These are phyloP conservation scores for Crypturellus tataupa DNA, from an alignment of 2,797 vertebrate species.

Conservation along the genomic window DNA sequence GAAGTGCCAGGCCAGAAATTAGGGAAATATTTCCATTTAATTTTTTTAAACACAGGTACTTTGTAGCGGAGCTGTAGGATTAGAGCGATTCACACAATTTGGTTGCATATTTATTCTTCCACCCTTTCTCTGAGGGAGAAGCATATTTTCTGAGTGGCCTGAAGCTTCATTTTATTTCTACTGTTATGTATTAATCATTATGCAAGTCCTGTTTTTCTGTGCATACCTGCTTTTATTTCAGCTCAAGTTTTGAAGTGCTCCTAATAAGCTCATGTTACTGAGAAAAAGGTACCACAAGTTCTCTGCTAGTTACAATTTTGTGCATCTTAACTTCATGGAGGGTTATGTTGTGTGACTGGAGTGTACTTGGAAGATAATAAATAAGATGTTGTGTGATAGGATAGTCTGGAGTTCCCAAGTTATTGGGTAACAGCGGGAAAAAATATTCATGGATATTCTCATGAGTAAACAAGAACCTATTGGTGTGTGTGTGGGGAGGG, in stretches of 20 bases:
- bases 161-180: no score
- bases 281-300: not conserved
- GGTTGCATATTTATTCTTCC: not conserved
- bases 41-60: no score
- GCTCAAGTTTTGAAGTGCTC: not conserved
- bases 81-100: not conserved
- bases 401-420: not conserved
- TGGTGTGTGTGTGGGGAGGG: not conserved
- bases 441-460: not conserved
- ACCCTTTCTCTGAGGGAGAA: not conserved
- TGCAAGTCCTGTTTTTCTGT: not conserved
- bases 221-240: not conserved
- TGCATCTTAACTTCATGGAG: not conserved
- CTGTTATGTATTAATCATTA: not conserved
- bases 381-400: not conserved
- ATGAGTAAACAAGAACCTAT: not conserved
- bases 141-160: not conserved
- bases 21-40: no score
- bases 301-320: not conserved
- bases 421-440: not conserved
- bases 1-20: no score
- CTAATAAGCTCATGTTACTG: not conserved
- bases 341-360: not conserved
- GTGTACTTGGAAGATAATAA: not conserved
- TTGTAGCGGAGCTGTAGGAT: not conserved